phyloP scores from a whole-genome alignment of 1,140 invertebrate genomes.

The Araneus ventricosus region DNA sequence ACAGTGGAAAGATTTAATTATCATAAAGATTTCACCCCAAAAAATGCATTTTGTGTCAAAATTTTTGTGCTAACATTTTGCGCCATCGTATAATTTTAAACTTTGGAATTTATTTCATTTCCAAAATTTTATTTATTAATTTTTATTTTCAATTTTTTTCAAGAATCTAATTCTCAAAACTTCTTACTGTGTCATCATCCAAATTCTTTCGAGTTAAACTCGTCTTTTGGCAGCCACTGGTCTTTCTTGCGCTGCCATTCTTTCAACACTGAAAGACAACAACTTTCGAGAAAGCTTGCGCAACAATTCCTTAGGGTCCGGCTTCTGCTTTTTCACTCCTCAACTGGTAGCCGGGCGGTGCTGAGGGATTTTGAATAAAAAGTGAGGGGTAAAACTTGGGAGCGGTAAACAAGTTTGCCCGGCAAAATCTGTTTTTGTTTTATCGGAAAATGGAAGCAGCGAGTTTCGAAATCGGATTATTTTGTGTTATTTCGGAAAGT shows the following conservation, averaged over 20 bases:
- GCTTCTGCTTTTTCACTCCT: background rate
- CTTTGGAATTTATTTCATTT: too few species aligned
- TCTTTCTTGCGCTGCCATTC: background rate
- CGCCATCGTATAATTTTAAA: too few species aligned
- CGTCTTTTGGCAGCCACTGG: background rate
- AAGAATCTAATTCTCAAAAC: too few species aligned
- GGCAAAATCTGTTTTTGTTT: slow-evolving; percentile 24
- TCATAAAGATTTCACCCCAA: too few species aligned
- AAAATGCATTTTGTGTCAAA: too few species aligned
- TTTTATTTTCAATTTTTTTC: too few species aligned
- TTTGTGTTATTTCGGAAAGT: background rate
- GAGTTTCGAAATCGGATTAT: background rate
- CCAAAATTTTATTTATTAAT: too few species aligned
- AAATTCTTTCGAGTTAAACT: background rate
- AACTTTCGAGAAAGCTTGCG: background rate
- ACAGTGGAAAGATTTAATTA: too few species aligned
- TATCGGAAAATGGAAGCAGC: background rate
- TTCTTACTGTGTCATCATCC: background rate
- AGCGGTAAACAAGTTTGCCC: background rate
- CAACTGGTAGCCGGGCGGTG: background rate
- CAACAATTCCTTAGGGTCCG: background rate
- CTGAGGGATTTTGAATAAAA: slow-evolving; percentile 14
- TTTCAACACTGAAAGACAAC: background rate
- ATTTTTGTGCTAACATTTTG: too few species aligned
- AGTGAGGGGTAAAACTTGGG: background rate